phyloP scores from a whole-genome alignment of 1,140 invertebrate species.

The Luehdorfia chinensis region DNA sequence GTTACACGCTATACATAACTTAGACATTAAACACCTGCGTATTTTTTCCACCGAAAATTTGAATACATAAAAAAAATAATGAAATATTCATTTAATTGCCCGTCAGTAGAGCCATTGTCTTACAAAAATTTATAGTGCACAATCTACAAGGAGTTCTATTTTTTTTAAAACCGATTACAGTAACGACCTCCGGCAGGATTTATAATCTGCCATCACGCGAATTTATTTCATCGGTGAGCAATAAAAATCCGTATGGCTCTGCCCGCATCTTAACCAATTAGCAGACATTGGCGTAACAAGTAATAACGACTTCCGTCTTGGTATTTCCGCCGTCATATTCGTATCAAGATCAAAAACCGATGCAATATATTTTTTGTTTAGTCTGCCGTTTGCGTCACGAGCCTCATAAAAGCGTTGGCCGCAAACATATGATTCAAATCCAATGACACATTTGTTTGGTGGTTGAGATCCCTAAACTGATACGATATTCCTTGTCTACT shows the following conservation, averaged over 20 bases:
- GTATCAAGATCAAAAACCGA: no score
- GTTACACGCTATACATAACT: constrained; percentile 17
- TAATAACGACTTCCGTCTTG: no score
- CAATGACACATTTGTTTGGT: neutral
- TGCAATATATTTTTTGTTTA: no score
- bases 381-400: constrained; percentile 7
- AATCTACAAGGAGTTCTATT: constrained; percentile 24
- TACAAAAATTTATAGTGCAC: constrained; percentile 30
- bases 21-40: constrained; percentile 26
- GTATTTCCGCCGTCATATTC: constrained; percentile 12
- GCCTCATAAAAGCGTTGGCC: neutral
- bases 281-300: no score
- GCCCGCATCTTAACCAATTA: constrained; percentile 31
- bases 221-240: constrained; percentile 43
- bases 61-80: constrained; percentile 40
- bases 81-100: constrained; percentile 55
- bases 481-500: no score
- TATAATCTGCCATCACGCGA: constrained; percentile 40
- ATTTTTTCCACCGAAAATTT: constrained; percentile 13
- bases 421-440: neutral
- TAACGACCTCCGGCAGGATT: constrained; percentile 40
- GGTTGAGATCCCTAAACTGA: no score
- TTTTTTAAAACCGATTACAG: constrained; percentile 24
- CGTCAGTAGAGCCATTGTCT: constrained; percentile 34
- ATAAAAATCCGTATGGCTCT: constrained; percentile 39